Evolutionary conservation across 2,888 invertebrate genomes (phyloP), one percentile per base, ranked within the genome.

Genomic region (Pyrrhosoma nymphula): DNA sequence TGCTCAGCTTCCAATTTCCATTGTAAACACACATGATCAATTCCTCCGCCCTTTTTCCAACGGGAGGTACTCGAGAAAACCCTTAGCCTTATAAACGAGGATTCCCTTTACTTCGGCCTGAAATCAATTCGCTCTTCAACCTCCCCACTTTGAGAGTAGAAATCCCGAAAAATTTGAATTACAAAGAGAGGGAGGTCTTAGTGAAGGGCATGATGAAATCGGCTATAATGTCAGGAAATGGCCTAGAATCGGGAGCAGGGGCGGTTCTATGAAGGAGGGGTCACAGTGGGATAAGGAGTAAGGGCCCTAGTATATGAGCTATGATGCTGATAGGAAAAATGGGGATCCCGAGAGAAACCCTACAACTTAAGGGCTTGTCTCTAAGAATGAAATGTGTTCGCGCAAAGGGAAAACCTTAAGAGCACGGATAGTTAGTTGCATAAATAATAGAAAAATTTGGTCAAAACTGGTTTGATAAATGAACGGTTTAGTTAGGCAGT

Each of bases 101-200:
- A 82, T 26, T 35, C 35, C 82, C 35, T 82, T 82, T 35, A 35
- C 30, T 35, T 4, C 18, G 12, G 26, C 30, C 35, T 4, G 82
- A 82, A 82, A 82, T 26, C 30, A 23, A 82, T 26, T 35, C 82
- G 16, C 82, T 82, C 82, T 35, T 18, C n/a, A n/a, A 6, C 35
- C 82, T 30, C 16, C 30, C 82, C 14, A 16, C 35, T 35, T n/a
- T 14, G 82, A 35, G 16, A 35, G 16, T 35, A 35, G 82, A 82
- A 69, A 35, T 82, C 82, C 82, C 35, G 82, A 23, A 35, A 82
- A 82, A 82, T 82, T 82, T 82, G 82, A 82, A 82, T 82, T 82
- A 82, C 82, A 82, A 82, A 82, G 82, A 82, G 16, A 18, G 30
- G 82, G 30, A 3, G 82, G 35, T 14, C 82, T 82, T 35, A 30